Percentiles rank a stretch among this genome's conserved stretches.
These are phyloP conservation scores for Urocynchramus pylzowi DNA, from an alignment of 2,113 vertebrate species.

Conservation along the genomic window DNA sequence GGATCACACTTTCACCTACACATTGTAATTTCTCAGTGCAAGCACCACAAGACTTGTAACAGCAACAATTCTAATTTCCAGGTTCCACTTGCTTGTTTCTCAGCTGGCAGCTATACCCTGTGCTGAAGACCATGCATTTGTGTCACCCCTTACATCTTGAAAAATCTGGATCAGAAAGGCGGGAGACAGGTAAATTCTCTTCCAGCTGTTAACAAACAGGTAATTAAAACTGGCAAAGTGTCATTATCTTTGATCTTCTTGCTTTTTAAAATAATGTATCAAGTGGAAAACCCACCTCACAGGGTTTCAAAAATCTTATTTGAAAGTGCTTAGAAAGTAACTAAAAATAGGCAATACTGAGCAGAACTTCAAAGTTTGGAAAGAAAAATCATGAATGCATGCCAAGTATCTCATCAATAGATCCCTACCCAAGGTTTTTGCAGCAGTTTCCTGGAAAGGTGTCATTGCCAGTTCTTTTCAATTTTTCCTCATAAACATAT, in stretches of 20 bases:
- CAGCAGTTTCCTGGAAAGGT: background rate
- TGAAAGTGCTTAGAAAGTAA: slow-evolving; percentile 2
- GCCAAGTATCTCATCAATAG: background rate
- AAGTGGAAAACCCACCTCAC: background rate
- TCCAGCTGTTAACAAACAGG: background rate
- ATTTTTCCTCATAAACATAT: background rate
- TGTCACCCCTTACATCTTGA: background rate
- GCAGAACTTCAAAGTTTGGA: background rate
- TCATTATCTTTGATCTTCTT: background rate
- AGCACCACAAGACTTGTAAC: background rate
- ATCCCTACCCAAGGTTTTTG: background rate
- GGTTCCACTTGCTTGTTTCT: background rate
- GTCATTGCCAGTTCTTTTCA: background rate
- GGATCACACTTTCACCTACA: background rate
- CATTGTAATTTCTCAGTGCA: background rate
- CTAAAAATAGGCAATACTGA: background rate
- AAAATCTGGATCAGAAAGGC: background rate
- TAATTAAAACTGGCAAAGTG: background rate
- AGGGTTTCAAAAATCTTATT: background rate
- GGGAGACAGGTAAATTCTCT: background rate
- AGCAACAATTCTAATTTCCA: background rate
- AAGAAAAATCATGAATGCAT: background rate
- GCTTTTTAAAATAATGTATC: background rate
- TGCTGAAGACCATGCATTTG: background rate
- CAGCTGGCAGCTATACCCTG: background rate